phyloP scores from a whole-genome alignment of 2,797 vertebrate genomes.

The Danio aesculapii region DNA sequence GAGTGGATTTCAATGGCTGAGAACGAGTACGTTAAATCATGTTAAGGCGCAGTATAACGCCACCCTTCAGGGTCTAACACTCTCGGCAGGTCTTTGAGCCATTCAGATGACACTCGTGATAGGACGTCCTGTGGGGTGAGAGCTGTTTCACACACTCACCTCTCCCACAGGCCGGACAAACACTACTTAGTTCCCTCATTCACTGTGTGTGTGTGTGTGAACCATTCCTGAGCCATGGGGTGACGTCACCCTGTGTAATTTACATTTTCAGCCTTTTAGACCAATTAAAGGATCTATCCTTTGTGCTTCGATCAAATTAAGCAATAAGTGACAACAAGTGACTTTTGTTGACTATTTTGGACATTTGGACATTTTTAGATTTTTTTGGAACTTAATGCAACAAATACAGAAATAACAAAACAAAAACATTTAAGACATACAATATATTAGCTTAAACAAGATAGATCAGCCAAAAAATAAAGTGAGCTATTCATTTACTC shows the following conservation, averaged over 20 bases:
- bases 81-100: neutral
- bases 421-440: too few relatives aligned
- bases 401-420: too few relatives aligned
- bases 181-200: constrained; percentile 30
- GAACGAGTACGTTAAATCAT: neutral
- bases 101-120: constrained; percentile 18
- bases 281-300: neutral
- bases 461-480: too few relatives aligned
- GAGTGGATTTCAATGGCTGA: neutral
- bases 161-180: constrained; percentile 58
- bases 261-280: neutral
- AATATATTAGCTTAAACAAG: too few relatives aligned
- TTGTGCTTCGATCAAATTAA: neutral
- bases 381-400: too few relatives aligned
- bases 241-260: constrained; percentile 6
- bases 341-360: too few relatives aligned
- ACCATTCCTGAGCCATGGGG: neutral
- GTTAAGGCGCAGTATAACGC: neutral
- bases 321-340: neutral
- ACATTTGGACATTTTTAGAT: too few relatives aligned
- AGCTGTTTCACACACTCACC: constrained; percentile 53
- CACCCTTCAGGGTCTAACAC: neutral
- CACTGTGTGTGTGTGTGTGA: constrained; percentile 7
- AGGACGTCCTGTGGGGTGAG: constrained; percentile 30
- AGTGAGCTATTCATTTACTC: too few relatives aligned